Evolutionary conservation across 1,140 invertebrate genomes (phyloP), one percentile per base, ranked within the genome.

Genomic region (Thereuonema tuberculata): DNA sequence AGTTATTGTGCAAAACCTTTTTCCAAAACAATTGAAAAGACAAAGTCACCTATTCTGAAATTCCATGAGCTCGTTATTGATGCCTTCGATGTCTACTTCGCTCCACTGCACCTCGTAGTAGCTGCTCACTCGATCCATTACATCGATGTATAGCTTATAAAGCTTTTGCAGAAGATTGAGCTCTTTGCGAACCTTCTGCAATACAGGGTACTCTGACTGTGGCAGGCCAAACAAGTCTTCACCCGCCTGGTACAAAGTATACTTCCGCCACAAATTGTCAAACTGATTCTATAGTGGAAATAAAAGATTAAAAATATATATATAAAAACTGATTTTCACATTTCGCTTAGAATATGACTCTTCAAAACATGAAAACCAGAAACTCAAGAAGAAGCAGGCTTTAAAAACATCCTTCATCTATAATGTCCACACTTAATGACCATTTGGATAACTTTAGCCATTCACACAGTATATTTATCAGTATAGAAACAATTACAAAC

Each of bases 51-150:
- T 84, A 71, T 94, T 95, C 76, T 97, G 93, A 69, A 97, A 97
- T 67, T 97, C 93, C 83, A 94, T 89, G 14, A 97, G 74, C 71
- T 97, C 93, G 69, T 93, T 93, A 69, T 96, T 96, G 63, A 98
- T 97, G 69, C 94, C 90, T 72, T 97, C 93, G 66, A 97, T 94
- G 67, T 97, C 93, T 1, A 97, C 89, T 68, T 96, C 92, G 31
- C 83, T 84, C 94, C 93, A 98, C 0, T 89, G 84, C 67, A 97
- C 96, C 68, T 96, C 93, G 67, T 96, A 95, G 73, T 97, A 97
- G 67, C 90, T 91, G 71, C 87, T 91, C 14, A 98, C 92, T 62
- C 90, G 79, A 69, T 96, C 93, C 60, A 97, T 93, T 0, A 98
- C 94, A 67, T 94, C 90, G 71, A 96, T 96, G 70, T 97, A 98